phyloP scores from a whole-genome alignment of 2,888 invertebrate species.

The Xestoiulus laeticollis region DNA sequence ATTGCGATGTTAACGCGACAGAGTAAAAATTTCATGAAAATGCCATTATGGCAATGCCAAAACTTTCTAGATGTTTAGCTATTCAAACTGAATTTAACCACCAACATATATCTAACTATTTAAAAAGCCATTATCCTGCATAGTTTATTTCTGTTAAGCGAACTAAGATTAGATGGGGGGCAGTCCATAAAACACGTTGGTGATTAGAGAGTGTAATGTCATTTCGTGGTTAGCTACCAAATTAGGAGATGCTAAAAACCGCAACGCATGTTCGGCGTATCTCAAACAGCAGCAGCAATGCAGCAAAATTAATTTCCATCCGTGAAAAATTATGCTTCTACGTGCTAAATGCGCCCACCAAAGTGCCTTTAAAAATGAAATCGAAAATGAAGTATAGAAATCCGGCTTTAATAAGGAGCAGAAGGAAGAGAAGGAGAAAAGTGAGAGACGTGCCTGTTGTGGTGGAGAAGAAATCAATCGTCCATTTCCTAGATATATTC shows the following conservation, averaged over 20 bases:
- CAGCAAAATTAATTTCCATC: background rate
- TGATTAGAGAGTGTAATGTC: background rate
- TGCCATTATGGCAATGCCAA: background rate
- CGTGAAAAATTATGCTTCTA: background rate
- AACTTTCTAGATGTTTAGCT: background rate
- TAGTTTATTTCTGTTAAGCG: no score
- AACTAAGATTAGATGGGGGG: background rate
- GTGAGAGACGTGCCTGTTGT: background rate
- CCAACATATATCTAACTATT: background rate
- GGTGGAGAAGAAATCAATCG: conserved; percentile 13
- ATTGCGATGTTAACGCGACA: background rate
- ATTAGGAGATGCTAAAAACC: conserved; percentile 15
- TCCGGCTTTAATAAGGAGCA: background rate
- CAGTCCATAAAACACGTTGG: background rate
- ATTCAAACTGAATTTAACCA: background rate
- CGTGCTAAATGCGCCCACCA: background rate
- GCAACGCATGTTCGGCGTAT: background rate
- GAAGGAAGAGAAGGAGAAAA: background rate
- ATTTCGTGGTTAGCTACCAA: background rate
- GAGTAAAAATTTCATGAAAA: background rate
- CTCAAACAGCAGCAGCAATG: conserved; percentile 26
- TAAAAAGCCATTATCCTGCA: background rate
- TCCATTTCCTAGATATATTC: background rate
- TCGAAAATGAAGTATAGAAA: conserved; percentile 1
- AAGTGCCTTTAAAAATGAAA: background rate